phyloP scores from a whole-genome alignment of 2,888 invertebrate genomes.

The Nyleta sp. region DNA sequence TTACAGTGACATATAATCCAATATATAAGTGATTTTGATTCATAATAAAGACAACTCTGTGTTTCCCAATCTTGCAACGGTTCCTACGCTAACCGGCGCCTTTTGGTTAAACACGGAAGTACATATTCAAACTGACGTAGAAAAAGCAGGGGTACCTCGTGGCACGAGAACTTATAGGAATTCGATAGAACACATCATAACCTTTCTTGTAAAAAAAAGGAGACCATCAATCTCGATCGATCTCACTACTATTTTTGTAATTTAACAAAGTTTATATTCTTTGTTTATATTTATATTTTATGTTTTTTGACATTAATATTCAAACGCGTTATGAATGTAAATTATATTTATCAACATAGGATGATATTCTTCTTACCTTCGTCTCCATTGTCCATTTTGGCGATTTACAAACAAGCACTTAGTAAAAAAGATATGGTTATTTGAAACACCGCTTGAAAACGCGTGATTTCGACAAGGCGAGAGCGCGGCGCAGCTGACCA shows the following conservation, averaged over 20 bases:
- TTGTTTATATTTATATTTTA: not conserved
- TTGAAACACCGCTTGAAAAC: not conserved
- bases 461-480: slow-evolving; percentile 1
- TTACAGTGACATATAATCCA: slow-evolving; percentile 3
- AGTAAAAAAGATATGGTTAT: not conserved
- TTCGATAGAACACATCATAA: not conserved
- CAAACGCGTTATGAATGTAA: not conserved
- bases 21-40: slow-evolving; percentile 5
- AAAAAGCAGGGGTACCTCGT: slow-evolving; percentile 10
- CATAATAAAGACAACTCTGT: not conserved
- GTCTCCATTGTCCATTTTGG: not conserved
- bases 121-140: slow-evolving; percentile 14
- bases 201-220: not conserved
- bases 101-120: not conserved
- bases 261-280: not conserved
- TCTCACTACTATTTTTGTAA: slow-evolving; percentile 14
- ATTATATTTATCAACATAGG: not conserved
- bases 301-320: not conserved
- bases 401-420: not conserved
- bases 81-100: not conserved
- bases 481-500: slow-evolving; percentile 7
- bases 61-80: slow-evolving; percentile 3
- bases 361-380: not conserved
- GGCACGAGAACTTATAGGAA: not conserved
- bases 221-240: slow-evolving; percentile 18